A percentile compares a stretch with the other conserved stretches of the same genome.
phyloP scores from a whole-genome alignment of 2,113 vertebrate species.

The Phyllostomus hastatus region DNA sequence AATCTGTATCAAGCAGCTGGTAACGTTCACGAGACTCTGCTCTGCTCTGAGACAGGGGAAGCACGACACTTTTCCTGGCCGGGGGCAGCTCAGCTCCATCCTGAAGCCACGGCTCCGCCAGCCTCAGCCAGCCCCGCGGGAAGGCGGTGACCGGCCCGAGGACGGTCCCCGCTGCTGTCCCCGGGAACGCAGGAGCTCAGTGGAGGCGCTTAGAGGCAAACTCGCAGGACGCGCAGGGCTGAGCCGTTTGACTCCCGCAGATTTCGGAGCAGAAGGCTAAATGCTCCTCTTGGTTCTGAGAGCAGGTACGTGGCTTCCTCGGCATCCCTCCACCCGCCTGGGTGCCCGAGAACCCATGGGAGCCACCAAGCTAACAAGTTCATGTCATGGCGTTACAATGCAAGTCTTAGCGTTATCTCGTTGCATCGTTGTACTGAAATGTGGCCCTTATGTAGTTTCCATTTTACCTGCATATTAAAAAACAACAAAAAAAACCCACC shows the following conservation, averaged over 20 bases:
- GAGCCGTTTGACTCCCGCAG: not conserved
- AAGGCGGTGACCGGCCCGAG: not conserved
- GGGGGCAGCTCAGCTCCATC: not conserved
- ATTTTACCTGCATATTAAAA: conserved; percentile 70
- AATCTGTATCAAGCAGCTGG: not conserved
- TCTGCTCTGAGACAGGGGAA: not conserved
- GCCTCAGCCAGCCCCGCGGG: not conserved
- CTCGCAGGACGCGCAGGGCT: not conserved
- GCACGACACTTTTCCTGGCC: not conserved
- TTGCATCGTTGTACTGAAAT: conserved; percentile 50
- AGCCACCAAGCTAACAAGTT: conserved; percentile 37
- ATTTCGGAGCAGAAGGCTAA: not conserved
- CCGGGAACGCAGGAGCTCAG: conserved; percentile 24
- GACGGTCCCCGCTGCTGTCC: not conserved
- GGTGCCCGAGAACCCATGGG: conserved; percentile 38
- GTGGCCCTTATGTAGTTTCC: conserved; percentile 47
- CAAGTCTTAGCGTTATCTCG: conserved; percentile 59
- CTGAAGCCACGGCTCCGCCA: not conserved
- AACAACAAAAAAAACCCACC: not conserved
- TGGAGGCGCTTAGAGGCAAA: conserved; percentile 33
- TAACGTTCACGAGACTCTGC: not conserved
- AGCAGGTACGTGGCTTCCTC: not conserved
- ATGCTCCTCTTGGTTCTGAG: not conserved
- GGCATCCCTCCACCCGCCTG: not conserved
- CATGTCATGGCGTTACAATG: conserved; percentile 34